Conservation (phyloP, 2,113 vertebrate genomes). For the Nycticebus coucang region DNA sequence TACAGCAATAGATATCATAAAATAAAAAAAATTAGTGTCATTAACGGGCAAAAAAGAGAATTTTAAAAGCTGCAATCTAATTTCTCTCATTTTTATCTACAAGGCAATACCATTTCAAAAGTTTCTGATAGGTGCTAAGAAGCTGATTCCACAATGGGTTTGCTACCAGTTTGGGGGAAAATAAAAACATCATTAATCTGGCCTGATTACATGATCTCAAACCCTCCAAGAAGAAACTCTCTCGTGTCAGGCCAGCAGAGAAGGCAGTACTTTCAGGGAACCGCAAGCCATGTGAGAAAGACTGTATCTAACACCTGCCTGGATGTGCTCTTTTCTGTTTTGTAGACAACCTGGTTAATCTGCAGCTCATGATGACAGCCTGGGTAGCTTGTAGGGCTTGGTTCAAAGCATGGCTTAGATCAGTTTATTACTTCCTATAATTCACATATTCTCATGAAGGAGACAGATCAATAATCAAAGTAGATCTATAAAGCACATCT, state of each 20-base stretch:
- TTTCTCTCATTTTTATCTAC: not conserved
- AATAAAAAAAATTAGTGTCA: not conserved
- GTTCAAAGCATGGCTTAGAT: not conserved
- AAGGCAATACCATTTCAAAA: not conserved
- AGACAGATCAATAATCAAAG: slow-evolving; percentile 1
- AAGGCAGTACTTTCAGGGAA: not conserved
- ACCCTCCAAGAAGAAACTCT: not conserved
- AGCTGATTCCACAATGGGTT: not conserved
- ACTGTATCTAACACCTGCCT: not conserved
- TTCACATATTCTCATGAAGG: not conserved
- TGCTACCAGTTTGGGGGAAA: not conserved
- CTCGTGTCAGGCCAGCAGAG: not conserved
- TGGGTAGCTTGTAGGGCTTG: not conserved
- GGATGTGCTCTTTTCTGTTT: not conserved
- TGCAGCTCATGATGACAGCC: not conserved
- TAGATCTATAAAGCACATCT: not conserved
- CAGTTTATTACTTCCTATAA: not conserved
- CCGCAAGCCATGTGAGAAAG: not conserved
- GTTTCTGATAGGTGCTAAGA: not conserved
- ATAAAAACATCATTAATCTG: not conserved
- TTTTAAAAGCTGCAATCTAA: not conserved
- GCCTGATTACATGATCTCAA: not conserved
- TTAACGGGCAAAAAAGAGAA: not conserved
- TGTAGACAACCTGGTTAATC: not conserved
- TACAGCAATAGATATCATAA: not conserved